phyloP scores from a whole-genome alignment of 2,113 vertebrate genomes.

The Rhipidura dahli region DNA sequence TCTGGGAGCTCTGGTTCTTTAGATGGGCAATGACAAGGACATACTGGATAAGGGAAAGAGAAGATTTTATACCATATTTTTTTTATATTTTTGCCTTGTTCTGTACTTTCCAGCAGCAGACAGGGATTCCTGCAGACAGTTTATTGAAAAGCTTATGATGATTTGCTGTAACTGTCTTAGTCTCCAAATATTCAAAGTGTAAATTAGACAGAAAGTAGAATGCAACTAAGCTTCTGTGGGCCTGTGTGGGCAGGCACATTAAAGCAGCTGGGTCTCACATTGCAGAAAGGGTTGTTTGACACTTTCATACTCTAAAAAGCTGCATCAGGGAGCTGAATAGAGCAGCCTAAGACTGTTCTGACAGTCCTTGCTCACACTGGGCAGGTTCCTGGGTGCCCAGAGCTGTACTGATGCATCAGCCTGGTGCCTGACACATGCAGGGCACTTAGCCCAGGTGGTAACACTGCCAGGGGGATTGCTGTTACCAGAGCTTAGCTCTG shows the following conservation, averaged over 20 bases:
- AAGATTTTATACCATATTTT: background rate
- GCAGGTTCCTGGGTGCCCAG: fast-evolving
- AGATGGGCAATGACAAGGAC: background rate
- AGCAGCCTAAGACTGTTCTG: background rate
- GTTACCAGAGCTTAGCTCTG: background rate
- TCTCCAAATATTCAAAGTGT: background rate
- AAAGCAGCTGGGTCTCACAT: background rate
- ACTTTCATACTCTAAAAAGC: background rate
- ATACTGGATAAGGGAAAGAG: background rate
- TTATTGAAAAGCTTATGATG: background rate
- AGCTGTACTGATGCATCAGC: background rate
- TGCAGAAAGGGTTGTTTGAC: background rate
- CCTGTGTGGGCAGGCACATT: background rate
- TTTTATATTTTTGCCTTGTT: background rate
- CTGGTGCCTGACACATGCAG: background rate
- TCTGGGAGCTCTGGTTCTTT: background rate
- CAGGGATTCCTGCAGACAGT: background rate
- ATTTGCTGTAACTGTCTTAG: background rate
- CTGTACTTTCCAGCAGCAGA: background rate
- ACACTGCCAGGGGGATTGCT: background rate
- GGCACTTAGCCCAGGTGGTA: background rate
- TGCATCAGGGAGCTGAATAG: background rate
- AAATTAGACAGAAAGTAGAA: background rate
- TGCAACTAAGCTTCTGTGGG: background rate
- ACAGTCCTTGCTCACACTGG: background rate